phyloP scores from a whole-genome alignment of 2,113 vertebrate genomes.

The Hemiprocne comata region DNA sequence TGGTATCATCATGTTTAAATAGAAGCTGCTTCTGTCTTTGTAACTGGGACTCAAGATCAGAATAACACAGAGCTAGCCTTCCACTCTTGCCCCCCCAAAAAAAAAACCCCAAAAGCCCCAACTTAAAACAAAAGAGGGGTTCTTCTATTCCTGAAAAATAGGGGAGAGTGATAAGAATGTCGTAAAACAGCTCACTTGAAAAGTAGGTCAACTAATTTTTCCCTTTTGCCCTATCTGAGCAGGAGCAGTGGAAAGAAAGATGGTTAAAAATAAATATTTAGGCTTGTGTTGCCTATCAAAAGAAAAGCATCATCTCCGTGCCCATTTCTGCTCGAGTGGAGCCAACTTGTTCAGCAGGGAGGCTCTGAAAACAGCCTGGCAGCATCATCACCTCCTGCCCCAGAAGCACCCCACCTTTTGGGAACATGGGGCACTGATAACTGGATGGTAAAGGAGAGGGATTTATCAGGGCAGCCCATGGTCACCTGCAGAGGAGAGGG shows the following conservation, averaged over 20 bases:
- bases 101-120: too few species aligned
- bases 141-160: neutral
- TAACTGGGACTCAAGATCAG: neutral
- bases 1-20: neutral
- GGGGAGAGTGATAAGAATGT: neutral
- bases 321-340: neutral
- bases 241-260: neutral
- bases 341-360: neutral
- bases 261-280: neutral
- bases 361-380: neutral
- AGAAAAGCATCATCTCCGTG: neutral
- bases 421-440: neutral
- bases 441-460: neutral
- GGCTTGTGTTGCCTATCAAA: neutral
- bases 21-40: slow-evolving; percentile 15
- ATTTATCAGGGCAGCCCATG: neutral
- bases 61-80: neutral
- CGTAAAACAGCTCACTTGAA: neutral
- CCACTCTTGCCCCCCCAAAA: accelerated
- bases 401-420: neutral
- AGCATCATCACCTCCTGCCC: neutral
- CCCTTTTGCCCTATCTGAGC: neutral
- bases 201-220: neutral
- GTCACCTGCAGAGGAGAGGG: neutral
- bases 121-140: neutral